These are phyloP conservation scores for Sitophilus oryzae DNA, from an alignment of 1,140 invertebrate genomes.

Conservation along the genomic window DNA sequence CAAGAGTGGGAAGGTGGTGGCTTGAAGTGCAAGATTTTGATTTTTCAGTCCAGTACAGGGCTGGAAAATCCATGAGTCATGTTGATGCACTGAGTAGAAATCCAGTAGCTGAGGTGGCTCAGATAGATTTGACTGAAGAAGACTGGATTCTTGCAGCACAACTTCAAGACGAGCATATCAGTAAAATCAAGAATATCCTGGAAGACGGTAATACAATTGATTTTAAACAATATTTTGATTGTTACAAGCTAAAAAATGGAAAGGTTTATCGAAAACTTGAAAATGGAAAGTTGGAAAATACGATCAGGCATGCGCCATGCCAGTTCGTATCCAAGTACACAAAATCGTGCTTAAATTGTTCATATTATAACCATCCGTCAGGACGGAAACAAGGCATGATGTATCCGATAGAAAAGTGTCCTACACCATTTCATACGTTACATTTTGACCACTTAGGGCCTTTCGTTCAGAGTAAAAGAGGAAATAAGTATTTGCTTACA, in stretches of 20 bases:
- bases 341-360: constrained; percentile 24
- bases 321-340: constrained; percentile 24
- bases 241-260: constrained; percentile 30
- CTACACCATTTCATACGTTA: too few relatives aligned
- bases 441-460: too few relatives aligned
- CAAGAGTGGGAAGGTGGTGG: constrained; percentile 33
- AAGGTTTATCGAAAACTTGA: constrained; percentile 27
- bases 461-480: too few relatives aligned
- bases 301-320: constrained; percentile 27
- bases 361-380: constrained; percentile 30
- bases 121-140: constrained; percentile 14
- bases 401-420: too few relatives aligned
- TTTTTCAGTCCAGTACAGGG: constrained; percentile 32
- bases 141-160: constrained; percentile 10
- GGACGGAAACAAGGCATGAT: too few relatives aligned
- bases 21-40: constrained; percentile 30
- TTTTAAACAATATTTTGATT: constrained; percentile 25
- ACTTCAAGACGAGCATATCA: constrained; percentile 14
- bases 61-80: constrained; percentile 33
- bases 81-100: constrained; percentile 36
- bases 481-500: too few relatives aligned
- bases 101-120: constrained; percentile 7
- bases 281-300: constrained; percentile 25
- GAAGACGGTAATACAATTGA: constrained; percentile 8
- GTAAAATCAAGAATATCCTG: constrained; percentile 3